Conservation (phyloP, 2,113 vertebrate species). For the Brachionichthys hirsutus region DNA sequence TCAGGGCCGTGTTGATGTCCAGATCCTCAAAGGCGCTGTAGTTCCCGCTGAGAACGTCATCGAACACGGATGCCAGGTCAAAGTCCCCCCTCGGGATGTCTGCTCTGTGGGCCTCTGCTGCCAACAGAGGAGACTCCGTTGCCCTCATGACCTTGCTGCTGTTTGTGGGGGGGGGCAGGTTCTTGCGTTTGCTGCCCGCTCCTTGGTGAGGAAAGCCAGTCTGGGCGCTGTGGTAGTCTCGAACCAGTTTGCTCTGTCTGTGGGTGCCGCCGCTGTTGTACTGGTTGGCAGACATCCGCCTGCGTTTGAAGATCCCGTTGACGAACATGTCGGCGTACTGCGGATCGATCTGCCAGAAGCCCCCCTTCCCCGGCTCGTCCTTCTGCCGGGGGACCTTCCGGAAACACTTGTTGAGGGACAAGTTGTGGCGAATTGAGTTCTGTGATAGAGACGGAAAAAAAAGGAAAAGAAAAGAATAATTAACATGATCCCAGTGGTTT, state of each 20-base stretch:
- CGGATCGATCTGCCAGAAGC: slow-evolving; percentile 87
- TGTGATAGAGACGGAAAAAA: slow-evolving; percentile 49
- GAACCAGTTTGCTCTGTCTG: slow-evolving; percentile 67
- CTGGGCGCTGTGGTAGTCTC: slow-evolving; percentile 54
- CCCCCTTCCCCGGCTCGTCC: slow-evolving; percentile 90
- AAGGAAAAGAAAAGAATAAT: background rate
- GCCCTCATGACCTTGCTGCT: slow-evolving; percentile 54
- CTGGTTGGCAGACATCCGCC: slow-evolving; percentile 78
- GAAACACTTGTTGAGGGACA: slow-evolving; percentile 94
- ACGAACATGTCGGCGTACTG: slow-evolving; percentile 84
- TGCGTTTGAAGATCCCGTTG: slow-evolving; percentile 82
- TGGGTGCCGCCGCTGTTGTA: slow-evolving; percentile 58
- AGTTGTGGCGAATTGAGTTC: slow-evolving; percentile 94
- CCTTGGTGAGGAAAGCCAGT: slow-evolving; percentile 62
- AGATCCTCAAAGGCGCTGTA: slow-evolving; percentile 83
- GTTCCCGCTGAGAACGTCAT: slow-evolving; percentile 77
- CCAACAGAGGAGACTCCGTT: slow-evolving; percentile 73
- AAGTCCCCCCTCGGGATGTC: slow-evolving; percentile 78
- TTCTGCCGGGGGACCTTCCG: slow-evolving; percentile 92
- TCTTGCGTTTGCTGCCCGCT: slow-evolving; percentile 67
- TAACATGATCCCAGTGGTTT: slow-evolving; percentile 17
- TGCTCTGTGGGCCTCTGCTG: slow-evolving; percentile 64
- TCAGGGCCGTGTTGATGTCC: slow-evolving; percentile 82
- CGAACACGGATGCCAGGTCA: slow-evolving; percentile 79
- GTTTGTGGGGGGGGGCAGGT: slow-evolving; percentile 56